A percentile compares a stretch with the other conserved stretches of the same genome.
Evolutionary conservation across 2,113 vertebrate genomes (phyloP).

Genomic region (Oriolus oriolus): DNA sequence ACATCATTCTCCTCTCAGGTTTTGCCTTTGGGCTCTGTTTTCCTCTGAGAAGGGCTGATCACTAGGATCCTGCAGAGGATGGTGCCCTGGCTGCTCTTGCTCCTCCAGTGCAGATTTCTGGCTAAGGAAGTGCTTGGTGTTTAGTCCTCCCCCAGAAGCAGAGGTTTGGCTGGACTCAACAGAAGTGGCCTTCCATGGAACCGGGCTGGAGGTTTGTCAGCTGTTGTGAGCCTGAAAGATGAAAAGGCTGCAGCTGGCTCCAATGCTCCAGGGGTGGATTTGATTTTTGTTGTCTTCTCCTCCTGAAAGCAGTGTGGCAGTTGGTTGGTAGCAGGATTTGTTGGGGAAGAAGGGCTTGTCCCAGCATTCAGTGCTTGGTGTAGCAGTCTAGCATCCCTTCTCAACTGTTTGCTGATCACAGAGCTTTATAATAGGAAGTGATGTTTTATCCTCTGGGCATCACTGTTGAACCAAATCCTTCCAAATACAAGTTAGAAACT

Average conservation of each 20-base stretch:
- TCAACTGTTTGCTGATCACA: not conserved
- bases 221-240: not conserved
- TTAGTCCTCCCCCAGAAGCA: not conserved
- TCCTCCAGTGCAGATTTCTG: not conserved
- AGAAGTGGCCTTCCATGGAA: not conserved
- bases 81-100: not conserved
- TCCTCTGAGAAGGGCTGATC: not conserved
- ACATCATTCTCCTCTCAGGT: not conserved
- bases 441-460: not conserved
- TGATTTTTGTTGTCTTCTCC: not conserved
- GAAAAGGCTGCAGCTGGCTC: not conserved
- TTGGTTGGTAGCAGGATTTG: not conserved
- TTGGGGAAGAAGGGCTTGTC: not conserved
- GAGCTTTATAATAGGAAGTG: not conserved
- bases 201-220: not conserved
- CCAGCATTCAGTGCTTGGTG: not conserved
- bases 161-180: accelerated
- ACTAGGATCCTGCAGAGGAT: not conserved
- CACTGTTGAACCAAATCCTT: not conserved
- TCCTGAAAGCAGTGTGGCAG: not conserved
- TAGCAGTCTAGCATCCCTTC: not conserved
- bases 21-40: not conserved
- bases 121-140: not conserved
- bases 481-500: not conserved
- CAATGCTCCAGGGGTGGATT: not conserved